Percentiles rank a stretch among this genome's conserved stretches.
phyloP scores from a whole-genome alignment of 2,888 invertebrate genomes.

The Cheilosia vernalis region DNA sequence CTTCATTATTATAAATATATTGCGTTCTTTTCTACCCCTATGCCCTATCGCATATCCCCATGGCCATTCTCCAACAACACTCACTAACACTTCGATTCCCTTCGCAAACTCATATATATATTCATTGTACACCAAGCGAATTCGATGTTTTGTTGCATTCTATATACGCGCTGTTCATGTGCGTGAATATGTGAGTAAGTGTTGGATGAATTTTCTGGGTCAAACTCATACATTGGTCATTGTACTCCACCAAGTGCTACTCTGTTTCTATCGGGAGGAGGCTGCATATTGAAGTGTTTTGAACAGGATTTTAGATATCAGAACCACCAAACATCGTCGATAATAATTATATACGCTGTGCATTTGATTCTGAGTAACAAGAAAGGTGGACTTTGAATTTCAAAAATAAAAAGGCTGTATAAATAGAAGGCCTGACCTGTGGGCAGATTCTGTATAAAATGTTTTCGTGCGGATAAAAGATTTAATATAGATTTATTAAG shows the following conservation, averaged over 20 bases:
- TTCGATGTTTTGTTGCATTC: conserved; percentile 21
- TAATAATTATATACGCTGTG: no score
- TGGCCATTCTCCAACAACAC: background rate
- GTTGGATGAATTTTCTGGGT: conserved; percentile 70
- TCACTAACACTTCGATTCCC: conserved; percentile 1
- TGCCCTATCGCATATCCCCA: background rate
- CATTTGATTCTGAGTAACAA: no score
- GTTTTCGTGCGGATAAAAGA: no score
- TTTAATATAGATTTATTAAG: no score
- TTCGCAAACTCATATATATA: background rate
- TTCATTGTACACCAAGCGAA: background rate
- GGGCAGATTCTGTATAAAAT: no score
- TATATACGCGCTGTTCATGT: background rate
- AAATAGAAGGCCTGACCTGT: no score
- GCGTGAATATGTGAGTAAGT: conserved; percentile 23
- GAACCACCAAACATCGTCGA: no score
- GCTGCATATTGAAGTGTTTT: conserved; percentile 28
- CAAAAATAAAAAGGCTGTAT: no score
- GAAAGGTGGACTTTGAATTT: no score
- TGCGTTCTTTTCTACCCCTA: conserved; percentile 14
- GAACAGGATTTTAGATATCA: conserved; percentile 4
- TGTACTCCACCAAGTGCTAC: conserved; percentile 47
- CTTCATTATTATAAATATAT: conserved; percentile 13
- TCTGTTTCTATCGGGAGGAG: conserved; percentile 4
- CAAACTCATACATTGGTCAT: conserved; percentile 73